Evolutionary conservation across 2,113 vertebrate species (phyloP).

Genomic region (Chroicocephalus ridibundus): DNA sequence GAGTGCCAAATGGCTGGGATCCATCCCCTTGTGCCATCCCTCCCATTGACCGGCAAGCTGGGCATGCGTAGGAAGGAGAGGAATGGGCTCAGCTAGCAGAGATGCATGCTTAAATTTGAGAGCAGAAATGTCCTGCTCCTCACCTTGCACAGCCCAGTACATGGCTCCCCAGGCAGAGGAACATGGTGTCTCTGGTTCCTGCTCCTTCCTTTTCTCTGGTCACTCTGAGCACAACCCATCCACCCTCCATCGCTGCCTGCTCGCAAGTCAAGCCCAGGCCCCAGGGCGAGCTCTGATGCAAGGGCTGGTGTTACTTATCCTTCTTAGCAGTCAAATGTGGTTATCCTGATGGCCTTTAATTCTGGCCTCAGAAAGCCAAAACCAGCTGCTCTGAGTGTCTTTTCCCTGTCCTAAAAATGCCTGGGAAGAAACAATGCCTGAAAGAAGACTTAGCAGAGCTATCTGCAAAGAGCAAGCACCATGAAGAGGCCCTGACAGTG

Average conservation of each 20-base stretch:
- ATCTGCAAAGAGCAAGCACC: neutral
- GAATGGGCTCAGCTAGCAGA: neutral
- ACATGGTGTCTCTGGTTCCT: fast-evolving
- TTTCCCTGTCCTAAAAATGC: neutral
- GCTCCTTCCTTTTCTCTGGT: neutral
- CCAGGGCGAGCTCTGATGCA: neutral
- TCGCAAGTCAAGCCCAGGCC: neutral
- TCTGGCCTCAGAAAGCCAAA: neutral
- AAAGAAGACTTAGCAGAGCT: neutral
- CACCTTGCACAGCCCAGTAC: neutral
- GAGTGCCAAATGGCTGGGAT: neutral
- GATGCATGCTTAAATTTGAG: neutral
- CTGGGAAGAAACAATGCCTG: neutral
- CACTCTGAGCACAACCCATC: neutral
- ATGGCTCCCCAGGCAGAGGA: neutral
- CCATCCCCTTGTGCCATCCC: neutral
- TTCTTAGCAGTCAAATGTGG: neutral
- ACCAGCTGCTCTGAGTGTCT: neutral
- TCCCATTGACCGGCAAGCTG: fast-evolving
- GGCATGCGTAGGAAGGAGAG: neutral
- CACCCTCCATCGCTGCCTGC: neutral
- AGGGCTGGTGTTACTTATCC: neutral
- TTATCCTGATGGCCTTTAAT: neutral
- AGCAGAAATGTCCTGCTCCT: fast-evolving
- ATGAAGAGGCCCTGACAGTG: neutral